These are phyloP conservation scores for Drosophila quadrilineata DNA, from an alignment of 1,140 invertebrate species.

Conservation along the genomic window DNA sequence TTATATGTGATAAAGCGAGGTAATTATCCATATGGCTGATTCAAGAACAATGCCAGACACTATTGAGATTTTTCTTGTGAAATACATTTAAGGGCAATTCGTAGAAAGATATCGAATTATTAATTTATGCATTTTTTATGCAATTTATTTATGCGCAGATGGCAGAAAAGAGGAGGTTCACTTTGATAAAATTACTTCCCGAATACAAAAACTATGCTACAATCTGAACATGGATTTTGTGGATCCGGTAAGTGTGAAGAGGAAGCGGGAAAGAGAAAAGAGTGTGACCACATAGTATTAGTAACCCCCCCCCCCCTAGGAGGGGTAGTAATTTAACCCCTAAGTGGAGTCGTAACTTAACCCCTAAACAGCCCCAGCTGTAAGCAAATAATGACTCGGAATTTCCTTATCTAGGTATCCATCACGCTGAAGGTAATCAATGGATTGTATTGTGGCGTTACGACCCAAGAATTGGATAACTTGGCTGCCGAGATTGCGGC, in stretches of 20 bases:
- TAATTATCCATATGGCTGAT: too few species aligned
- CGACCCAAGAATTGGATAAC: slow-evolving; percentile 98
- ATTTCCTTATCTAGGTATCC: slow-evolving; percentile 83
- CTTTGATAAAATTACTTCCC: slow-evolving; percentile 98
- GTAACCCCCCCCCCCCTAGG: too few species aligned
- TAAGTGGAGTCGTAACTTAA: too few species aligned
- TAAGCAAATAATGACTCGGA: too few species aligned
- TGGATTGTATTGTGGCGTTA: slow-evolving; percentile 97
- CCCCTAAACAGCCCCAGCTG: too few species aligned
- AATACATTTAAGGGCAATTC: too few species aligned
- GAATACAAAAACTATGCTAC: slow-evolving; percentile 97
- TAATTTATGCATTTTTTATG: background rate
- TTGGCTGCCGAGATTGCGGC: slow-evolving; percentile 98
- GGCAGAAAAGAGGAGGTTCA: slow-evolving; percentile 96
- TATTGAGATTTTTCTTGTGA: too few species aligned
- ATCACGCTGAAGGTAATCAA: slow-evolving; percentile 95
- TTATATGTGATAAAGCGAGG: slow-evolving; percentile 82
- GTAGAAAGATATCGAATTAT: slow-evolving; percentile 44
- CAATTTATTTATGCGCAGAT: slow-evolving; percentile 83
- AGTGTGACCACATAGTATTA: too few species aligned
- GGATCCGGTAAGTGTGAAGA: slow-evolving; percentile 90
- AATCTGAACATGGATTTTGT: slow-evolving; percentile 97
- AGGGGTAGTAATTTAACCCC: too few species aligned
- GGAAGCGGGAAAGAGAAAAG: too few species aligned
- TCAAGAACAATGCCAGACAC: too few species aligned